phyloP scores from a whole-genome alignment of 2,113 vertebrate genomes.

The Fregetta grallaria region DNA sequence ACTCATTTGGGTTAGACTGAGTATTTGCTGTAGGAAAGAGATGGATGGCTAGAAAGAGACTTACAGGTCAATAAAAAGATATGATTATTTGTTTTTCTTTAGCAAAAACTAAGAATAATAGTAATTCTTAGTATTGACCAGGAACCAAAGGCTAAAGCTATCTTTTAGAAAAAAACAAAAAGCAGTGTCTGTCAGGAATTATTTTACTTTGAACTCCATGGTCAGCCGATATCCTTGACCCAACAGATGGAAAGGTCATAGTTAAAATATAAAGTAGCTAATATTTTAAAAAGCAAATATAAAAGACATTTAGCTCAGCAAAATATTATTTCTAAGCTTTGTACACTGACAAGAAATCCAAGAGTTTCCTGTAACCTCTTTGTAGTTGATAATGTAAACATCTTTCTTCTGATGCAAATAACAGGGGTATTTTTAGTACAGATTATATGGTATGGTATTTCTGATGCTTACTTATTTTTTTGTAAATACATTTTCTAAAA shows the following conservation, averaged over 20 bases:
- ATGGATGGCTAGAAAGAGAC: neutral
- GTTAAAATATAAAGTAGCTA: neutral
- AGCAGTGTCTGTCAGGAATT: neutral
- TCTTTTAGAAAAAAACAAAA: neutral
- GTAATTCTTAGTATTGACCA: neutral
- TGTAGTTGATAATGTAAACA: neutral
- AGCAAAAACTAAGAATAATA: neutral
- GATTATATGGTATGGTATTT: neutral
- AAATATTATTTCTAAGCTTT: neutral
- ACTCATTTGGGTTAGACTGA: neutral
- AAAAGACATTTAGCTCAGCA: neutral
- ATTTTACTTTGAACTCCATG: neutral
- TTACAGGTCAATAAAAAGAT: neutral
- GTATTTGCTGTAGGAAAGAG: neutral
- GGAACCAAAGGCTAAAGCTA: neutral
- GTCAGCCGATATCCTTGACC: neutral
- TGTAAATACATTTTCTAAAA: neutral
- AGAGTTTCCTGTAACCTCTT: neutral
- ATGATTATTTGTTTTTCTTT: neutral
- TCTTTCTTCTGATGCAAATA: neutral
- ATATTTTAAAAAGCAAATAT: neutral
- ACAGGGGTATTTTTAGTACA: neutral
- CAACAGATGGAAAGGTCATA: neutral
- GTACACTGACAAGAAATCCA: neutral
- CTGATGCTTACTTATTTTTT: neutral